Conservation (phyloP, 30 jellyfish, hydroid and myxozoan species). For the Aurelia aurita complex sp. Pacific region DNA sequence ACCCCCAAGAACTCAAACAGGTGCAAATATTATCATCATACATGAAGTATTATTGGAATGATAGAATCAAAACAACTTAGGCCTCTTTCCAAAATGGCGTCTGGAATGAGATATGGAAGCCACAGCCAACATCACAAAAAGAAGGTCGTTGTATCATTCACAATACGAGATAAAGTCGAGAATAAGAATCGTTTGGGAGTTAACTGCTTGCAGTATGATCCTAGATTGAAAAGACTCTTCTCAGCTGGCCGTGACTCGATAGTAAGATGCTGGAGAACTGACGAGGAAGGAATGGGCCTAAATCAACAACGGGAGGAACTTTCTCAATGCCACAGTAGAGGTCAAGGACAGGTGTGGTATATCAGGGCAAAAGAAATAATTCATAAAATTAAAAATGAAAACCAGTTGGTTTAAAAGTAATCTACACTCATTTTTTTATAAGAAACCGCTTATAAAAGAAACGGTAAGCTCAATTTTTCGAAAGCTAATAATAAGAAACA, state of each 20-base stretch:
- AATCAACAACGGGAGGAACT: background rate
- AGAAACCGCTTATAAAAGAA: too few relatives aligned
- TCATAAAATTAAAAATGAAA: background rate
- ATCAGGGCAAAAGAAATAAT: too few relatives aligned
- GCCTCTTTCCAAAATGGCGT: slow-evolving; percentile 38
- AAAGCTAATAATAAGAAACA: too few relatives aligned
- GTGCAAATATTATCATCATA: too few relatives aligned
- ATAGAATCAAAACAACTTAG: too few relatives aligned
- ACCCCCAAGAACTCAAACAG: too few relatives aligned
- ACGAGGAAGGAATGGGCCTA: slow-evolving; percentile 21
- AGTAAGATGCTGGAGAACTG: slow-evolving; percentile 93
- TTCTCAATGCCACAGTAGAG: background rate
- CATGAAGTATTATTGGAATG: too few relatives aligned
- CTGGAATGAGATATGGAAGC: slow-evolving; percentile 50
- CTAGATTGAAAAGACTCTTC: slow-evolving; percentile 60
- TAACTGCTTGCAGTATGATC: slow-evolving; percentile 91
- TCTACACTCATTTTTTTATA: too few relatives aligned
- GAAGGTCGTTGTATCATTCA: slow-evolving; percentile 79
- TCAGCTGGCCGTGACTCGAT: slow-evolving; percentile 98
- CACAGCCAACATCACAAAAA: slow-evolving; percentile 69
- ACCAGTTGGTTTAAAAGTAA: too few relatives aligned
- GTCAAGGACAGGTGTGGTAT: background rate
- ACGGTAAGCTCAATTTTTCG: too few relatives aligned
- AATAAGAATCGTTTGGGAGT: slow-evolving; percentile 87
- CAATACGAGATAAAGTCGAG: slow-evolving; percentile 87